These are phyloP conservation scores for Micropoecilia bifurca DNA, from an alignment of 2,797 vertebrate genomes.

Conservation along the genomic window DNA sequence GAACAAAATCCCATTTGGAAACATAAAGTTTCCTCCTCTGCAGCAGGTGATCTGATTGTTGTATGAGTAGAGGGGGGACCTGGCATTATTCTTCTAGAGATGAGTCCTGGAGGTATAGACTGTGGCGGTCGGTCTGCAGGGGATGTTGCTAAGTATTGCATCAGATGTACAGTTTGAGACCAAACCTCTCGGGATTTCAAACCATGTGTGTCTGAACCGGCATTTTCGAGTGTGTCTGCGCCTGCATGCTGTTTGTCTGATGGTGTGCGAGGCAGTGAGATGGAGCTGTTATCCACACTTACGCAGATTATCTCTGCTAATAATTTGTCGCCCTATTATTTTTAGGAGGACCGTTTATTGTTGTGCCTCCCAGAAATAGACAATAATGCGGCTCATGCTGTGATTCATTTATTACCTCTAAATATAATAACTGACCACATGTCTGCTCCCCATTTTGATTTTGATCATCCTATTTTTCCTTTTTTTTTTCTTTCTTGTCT, in stretches of 20 bases:
- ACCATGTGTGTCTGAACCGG: constrained; percentile 27
- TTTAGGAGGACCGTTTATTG: constrained; percentile 67
- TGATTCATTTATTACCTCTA: constrained; percentile 70
- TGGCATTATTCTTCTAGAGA: constrained; percentile 39
- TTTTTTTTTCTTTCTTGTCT: neutral
- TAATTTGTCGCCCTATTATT: constrained; percentile 65
- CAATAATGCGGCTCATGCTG: constrained; percentile 59
- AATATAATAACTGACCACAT: constrained; percentile 62
- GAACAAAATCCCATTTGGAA: constrained; percentile 10
- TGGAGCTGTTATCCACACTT: constrained; percentile 54
- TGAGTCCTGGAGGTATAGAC: constrained; percentile 60
- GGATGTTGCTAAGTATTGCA: constrained; percentile 82
- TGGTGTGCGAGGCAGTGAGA: constrained; percentile 35
- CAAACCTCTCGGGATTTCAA: constrained; percentile 48
- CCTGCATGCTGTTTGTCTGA: constrained; percentile 7
- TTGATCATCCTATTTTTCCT: constrained; percentile 14
- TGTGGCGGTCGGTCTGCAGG: constrained; percentile 55
- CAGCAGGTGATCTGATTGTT: constrained; percentile 46
- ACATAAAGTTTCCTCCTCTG: constrained; percentile 18
- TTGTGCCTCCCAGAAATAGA: constrained; percentile 71
- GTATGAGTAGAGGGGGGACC: constrained; percentile 29
- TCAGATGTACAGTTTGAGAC: constrained; percentile 71
- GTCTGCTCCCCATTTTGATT: constrained; percentile 35
- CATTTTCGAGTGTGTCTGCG: constrained; percentile 16
- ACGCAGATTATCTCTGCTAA: constrained; percentile 52